phyloP scores from a whole-genome alignment of 2,797 vertebrate genomes.

The Lemur catta region DNA sequence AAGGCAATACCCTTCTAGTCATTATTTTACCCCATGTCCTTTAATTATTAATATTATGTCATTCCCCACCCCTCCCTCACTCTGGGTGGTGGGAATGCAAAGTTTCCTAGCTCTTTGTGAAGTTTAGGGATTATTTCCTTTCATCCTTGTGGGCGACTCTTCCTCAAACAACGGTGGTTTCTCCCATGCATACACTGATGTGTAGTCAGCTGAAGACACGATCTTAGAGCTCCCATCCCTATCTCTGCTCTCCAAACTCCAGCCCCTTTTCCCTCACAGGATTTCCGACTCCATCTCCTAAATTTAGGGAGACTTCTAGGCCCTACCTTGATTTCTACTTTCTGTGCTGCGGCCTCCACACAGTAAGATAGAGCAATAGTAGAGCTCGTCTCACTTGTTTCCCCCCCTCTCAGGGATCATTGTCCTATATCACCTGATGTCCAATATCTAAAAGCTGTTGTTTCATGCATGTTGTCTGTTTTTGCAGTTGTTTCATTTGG shows the following conservation, averaged over 20 bases:
- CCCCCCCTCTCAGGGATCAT: not conserved
- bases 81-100: too few relatives aligned
- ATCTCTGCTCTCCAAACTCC: not conserved
- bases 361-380: not conserved
- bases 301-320: not conserved
- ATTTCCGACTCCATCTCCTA: not conserved
- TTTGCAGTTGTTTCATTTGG: not conserved
- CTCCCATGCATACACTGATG: not conserved
- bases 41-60: not conserved
- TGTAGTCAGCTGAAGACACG: not conserved
- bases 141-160: not conserved
- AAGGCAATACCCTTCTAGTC: not conserved
- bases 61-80: too few relatives aligned
- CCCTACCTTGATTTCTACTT: not conserved
- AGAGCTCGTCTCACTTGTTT: not conserved
- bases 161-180: not conserved
- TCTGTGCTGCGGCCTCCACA: not conserved
- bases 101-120: too few relatives aligned
- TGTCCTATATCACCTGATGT: not conserved
- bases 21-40: not conserved
- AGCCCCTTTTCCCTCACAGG: not conserved
- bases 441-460: not conserved
- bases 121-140: too few relatives aligned
- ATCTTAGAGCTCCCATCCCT: too few relatives aligned
- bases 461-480: not conserved